Evolutionary conservation across 1,140 invertebrate genomes (phyloP).

Genomic region (Reticulitermes speratus): DNA sequence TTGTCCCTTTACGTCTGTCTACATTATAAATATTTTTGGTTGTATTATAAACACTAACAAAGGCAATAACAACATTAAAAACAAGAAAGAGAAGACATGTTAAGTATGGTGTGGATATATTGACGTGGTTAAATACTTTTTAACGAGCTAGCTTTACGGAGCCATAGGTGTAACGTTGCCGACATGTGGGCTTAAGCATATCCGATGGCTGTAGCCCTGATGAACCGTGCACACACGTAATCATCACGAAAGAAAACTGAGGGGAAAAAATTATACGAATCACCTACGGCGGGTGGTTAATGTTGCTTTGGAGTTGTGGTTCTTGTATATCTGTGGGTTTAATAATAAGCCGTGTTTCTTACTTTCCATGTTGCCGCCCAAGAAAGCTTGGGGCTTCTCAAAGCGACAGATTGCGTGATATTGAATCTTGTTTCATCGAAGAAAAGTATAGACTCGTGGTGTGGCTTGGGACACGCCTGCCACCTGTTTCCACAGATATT

Average conservation of each 20-base stretch:
- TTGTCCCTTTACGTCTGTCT: too few relatives aligned
- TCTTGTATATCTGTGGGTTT: not conserved
- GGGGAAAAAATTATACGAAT: not conserved
- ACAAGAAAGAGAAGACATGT: not conserved
- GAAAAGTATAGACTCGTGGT: not conserved
- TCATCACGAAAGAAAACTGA: not conserved
- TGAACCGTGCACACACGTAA: not conserved
- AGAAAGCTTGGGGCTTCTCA: not conserved
- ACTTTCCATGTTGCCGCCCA: not conserved
- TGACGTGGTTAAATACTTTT: not conserved
- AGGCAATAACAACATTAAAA: too few relatives aligned
- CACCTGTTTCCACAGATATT: not conserved
- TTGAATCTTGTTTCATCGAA: not conserved
- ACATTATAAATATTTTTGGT: too few relatives aligned
- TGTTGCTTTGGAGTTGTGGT: not conserved
- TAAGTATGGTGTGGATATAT: not conserved
- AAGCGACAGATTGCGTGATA: conserved; percentile 8
- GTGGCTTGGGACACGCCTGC: not conserved
- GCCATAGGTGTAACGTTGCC: not conserved
- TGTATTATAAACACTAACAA: too few relatives aligned
- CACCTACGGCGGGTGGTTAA: not conserved
- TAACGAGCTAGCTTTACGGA: not conserved
- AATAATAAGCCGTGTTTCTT: not conserved
- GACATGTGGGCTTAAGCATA: not conserved
- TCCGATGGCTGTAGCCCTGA: not conserved